phyloP scores from a whole-genome alignment of 2,113 vertebrate genomes.

The Morphnarchus princeps region DNA sequence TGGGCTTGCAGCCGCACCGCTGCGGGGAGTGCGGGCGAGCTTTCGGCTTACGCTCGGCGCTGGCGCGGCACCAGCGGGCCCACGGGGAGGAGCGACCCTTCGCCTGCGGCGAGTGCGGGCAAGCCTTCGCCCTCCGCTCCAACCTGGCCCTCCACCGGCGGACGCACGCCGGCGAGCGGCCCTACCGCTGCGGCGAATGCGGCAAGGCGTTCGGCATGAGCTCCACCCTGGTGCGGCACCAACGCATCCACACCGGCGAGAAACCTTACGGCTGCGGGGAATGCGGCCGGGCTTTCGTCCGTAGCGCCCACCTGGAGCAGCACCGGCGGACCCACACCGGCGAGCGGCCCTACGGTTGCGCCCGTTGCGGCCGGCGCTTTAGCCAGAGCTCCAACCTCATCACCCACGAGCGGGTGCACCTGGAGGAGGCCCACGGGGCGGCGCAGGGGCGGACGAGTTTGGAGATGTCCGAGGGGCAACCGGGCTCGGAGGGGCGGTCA shows the following conservation, averaged over 20 bases:
- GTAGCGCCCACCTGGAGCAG: background rate
- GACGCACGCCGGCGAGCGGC: background rate
- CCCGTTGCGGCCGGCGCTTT: background rate
- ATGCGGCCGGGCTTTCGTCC: background rate
- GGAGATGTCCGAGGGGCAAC: background rate
- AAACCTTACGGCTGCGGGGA: background rate
- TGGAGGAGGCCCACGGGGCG: background rate
- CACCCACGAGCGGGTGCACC: background rate
- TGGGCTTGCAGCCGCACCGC: background rate
- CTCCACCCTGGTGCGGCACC: background rate
- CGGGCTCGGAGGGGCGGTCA: background rate
- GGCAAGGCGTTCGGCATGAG: background rate
- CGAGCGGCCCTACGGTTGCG: background rate
- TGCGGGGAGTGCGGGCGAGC: background rate
- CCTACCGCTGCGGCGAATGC: background rate
- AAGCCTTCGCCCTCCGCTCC: background rate
- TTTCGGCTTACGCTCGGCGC: background rate
- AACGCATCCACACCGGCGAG: background rate
- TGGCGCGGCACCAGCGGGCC: background rate
- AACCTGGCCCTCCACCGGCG: background rate
- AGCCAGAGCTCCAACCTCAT: background rate
- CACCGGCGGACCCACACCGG: background rate
- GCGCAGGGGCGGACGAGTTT: background rate
- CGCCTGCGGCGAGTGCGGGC: background rate
- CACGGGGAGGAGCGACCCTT: background rate